These are phyloP conservation scores for Pao palembangensis DNA, from an alignment of 2,113 vertebrate species.

Conservation along the genomic window DNA sequence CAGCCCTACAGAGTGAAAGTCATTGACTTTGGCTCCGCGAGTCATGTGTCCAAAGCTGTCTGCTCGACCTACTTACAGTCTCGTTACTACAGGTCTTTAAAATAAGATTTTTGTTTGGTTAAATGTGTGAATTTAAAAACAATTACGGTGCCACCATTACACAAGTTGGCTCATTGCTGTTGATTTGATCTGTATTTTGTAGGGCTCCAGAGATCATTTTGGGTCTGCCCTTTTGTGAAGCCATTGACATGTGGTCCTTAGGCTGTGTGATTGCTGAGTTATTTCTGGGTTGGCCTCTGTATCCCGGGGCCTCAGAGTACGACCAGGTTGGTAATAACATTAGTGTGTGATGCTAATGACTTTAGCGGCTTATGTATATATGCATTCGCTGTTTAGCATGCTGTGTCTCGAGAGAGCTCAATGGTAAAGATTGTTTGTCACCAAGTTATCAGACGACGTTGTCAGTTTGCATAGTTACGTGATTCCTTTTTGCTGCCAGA, in stretches of 20 bases:
- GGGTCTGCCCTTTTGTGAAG: constrained; percentile 94
- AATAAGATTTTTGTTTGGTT: neutral
- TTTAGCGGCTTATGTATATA: neutral
- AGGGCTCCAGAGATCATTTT: constrained; percentile 98
- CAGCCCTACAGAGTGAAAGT: constrained; percentile 97
- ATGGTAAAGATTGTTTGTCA: neutral
- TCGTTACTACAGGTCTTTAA: constrained; percentile 88
- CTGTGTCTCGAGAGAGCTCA: neutral
- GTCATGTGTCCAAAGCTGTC: constrained; percentile 93
- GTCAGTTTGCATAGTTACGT: neutral
- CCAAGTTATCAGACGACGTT: no score
- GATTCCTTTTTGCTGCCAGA: constrained; percentile 70
- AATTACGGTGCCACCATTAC: no score
- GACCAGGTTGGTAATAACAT: constrained; percentile 85
- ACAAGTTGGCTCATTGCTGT: no score
- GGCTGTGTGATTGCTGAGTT: constrained; percentile 98
- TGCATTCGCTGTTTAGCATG: no score
- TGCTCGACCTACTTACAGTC: constrained; percentile 97
- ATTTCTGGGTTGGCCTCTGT: constrained; percentile 97
- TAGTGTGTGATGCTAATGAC: neutral
- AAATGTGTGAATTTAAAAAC: neutral
- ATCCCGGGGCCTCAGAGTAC: constrained; percentile 97
- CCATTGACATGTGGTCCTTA: constrained; percentile 99
- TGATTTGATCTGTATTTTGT: constrained; percentile 10
- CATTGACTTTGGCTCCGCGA: constrained; percentile 96